A percentile compares a stretch with the other conserved stretches of the same genome.
These are phyloP conservation scores for Pristiophorus japonicus DNA, from an alignment of 2,113 vertebrate species.

Conservation along the genomic window DNA sequence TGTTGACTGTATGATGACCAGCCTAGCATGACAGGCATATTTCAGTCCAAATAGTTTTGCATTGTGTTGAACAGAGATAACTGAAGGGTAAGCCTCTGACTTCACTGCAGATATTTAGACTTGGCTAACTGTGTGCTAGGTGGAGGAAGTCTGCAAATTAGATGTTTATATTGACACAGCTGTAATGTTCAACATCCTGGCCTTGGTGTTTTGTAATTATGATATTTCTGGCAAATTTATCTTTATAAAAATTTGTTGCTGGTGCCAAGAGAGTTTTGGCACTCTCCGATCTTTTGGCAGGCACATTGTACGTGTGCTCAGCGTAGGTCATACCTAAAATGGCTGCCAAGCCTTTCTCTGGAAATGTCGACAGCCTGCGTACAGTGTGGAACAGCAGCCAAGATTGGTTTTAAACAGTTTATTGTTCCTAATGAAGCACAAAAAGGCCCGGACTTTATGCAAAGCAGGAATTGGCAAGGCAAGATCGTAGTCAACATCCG, in stretches of 20 bases:
- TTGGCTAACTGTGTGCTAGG: conserved; percentile 23
- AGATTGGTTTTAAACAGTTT: conserved; percentile 23
- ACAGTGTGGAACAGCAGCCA: conserved; percentile 35
- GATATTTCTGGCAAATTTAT: conserved; percentile 37
- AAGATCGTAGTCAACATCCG: conserved; percentile 4
- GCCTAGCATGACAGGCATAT: not conserved
- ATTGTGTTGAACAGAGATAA: not conserved
- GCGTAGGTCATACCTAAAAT: conserved; percentile 34
- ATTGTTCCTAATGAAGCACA: conserved; percentile 37
- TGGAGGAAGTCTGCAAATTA: conserved; percentile 37
- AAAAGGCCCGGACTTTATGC: not conserved
- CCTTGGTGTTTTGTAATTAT: conserved; percentile 37
- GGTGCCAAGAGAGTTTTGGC: conserved; percentile 28
- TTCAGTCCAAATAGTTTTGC: not conserved
- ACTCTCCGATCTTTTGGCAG: conserved; percentile 35
- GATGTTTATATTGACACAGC: conserved; percentile 38
- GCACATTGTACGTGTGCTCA: conserved; percentile 21
- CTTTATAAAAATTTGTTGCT: conserved; percentile 34
- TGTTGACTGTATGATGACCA: not conserved
- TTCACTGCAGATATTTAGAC: conserved; percentile 21
- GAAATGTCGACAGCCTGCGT: conserved; percentile 33
- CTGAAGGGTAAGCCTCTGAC: not conserved
- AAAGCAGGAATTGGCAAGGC: conserved; percentile 32
- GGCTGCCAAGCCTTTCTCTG: conserved; percentile 37
- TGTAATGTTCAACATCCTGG: conserved; percentile 37